Conservation (phyloP, 2,888 invertebrate genomes). For the Scaeva pyrastri region DNA sequence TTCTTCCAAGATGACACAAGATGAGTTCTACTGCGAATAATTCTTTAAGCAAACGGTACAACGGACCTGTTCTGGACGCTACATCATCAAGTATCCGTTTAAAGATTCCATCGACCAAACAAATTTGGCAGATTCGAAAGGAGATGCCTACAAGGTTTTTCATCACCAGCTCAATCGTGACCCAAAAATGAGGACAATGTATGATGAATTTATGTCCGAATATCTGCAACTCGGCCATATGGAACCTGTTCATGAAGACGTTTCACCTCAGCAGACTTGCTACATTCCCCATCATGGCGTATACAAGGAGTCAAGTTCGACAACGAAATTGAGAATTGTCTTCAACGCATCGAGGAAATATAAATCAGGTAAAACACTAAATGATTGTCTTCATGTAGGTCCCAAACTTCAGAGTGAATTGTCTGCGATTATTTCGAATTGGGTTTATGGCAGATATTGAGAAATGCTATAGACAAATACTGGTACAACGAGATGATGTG, state of each 20-base stretch:
- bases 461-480: conserved; percentile 66
- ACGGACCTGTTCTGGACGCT: conserved; percentile 45
- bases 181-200: conserved; percentile 46
- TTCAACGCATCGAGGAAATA: conserved; percentile 56
- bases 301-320: conserved; percentile 62
- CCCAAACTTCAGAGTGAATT: conserved; percentile 67
- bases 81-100: conserved; percentile 57
- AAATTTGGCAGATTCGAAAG: conserved; percentile 41
- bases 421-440: conserved; percentile 56
- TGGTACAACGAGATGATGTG: conserved; percentile 56
- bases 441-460: conserved; percentile 72
- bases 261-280: conserved; percentile 18
- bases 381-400: conserved; percentile 67
- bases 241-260: conserved; percentile 42
- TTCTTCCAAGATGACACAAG: conserved; percentile 43
- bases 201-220: conserved; percentile 58
- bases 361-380: conserved; percentile 43
- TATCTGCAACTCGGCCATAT: conserved; percentile 50
- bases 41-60: conserved; percentile 54
- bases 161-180: conserved; percentile 49
- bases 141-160: conserved; percentile 50
- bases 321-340: conserved; percentile 65
- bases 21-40: conserved; percentile 59
- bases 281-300: conserved; percentile 59
- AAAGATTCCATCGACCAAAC: conserved; percentile 44